Conservation (phyloP, 2,113 vertebrate genomes). For the Paralichthys olivaceus region DNA sequence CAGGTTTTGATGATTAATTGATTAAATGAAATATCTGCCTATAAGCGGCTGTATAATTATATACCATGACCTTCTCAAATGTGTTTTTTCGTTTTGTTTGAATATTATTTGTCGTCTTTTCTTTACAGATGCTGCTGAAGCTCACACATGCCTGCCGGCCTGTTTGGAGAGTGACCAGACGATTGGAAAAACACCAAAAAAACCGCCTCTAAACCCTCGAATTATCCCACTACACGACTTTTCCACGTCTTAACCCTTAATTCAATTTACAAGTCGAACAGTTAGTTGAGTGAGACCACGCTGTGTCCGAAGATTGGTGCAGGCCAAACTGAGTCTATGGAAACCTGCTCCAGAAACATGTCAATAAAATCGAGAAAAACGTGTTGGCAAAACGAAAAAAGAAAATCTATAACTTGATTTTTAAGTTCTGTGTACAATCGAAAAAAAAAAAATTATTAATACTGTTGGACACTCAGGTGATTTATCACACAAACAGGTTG, state of each 20-base stretch:
- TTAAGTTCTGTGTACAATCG: background rate
- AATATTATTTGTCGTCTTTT: conserved; percentile 17
- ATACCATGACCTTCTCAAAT: conserved; percentile 5
- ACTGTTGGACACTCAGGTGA: background rate
- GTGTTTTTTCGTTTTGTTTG: background rate
- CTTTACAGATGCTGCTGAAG: conserved; percentile 44
- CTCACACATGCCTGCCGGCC: conserved; percentile 44
- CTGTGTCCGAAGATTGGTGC: background rate
- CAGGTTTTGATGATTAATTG: background rate
- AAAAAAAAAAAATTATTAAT: background rate
- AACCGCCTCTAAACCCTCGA: conserved; percentile 33
- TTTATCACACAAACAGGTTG: background rate
- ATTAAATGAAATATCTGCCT: conserved; percentile 8
- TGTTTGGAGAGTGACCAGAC: conserved; percentile 62
- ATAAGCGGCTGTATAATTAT: background rate
- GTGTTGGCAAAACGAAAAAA: background rate
- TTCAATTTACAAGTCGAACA: conserved; percentile 25
- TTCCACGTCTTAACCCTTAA: conserved; percentile 29
- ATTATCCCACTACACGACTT: conserved; percentile 47
- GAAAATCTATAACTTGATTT: background rate
- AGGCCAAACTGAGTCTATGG: background rate
- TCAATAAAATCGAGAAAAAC: background rate
- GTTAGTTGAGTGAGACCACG: conserved; percentile 6
- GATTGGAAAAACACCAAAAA: conserved; percentile 38
- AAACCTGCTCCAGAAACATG: background rate